phyloP scores from a whole-genome alignment of 2,113 vertebrate genomes.

The Otis tarda region DNA sequence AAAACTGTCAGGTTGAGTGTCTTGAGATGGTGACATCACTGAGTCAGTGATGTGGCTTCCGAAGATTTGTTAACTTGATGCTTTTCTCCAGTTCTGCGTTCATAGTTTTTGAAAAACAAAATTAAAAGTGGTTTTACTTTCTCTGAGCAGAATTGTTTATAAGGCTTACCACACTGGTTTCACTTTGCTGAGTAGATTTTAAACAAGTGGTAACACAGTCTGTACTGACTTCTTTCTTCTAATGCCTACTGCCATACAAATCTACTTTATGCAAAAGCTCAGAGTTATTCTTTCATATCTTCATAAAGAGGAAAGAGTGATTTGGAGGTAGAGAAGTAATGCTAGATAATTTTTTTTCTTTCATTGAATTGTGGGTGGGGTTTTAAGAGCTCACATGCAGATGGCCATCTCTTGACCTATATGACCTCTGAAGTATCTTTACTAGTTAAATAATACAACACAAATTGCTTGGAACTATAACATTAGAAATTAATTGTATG shows the following conservation, averaged over 20 bases:
- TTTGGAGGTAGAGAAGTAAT: background rate
- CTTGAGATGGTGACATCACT: background rate
- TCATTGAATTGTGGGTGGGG: background rate
- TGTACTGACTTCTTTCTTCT: background rate
- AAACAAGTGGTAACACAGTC: background rate
- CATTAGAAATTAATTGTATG: background rate
- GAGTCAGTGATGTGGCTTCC: background rate
- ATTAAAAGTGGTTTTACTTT: background rate
- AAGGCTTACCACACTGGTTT: background rate
- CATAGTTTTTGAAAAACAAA: background rate
- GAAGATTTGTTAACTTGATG: background rate
- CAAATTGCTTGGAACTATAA: background rate
- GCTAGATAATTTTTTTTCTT: background rate
- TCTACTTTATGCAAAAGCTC: background rate
- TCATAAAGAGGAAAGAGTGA: background rate
- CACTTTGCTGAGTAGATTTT: background rate
- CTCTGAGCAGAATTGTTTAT: background rate
- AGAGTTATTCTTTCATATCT: background rate
- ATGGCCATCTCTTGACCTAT: background rate
- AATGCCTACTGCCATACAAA: background rate
- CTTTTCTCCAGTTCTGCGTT: background rate
- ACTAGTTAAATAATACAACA: background rate
- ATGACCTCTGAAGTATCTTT: background rate
- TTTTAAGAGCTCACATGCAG: background rate
- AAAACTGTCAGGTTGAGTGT: background rate